phyloP scores from a whole-genome alignment of 1,140 invertebrate species.

The Diploscapter pachys region DNA sequence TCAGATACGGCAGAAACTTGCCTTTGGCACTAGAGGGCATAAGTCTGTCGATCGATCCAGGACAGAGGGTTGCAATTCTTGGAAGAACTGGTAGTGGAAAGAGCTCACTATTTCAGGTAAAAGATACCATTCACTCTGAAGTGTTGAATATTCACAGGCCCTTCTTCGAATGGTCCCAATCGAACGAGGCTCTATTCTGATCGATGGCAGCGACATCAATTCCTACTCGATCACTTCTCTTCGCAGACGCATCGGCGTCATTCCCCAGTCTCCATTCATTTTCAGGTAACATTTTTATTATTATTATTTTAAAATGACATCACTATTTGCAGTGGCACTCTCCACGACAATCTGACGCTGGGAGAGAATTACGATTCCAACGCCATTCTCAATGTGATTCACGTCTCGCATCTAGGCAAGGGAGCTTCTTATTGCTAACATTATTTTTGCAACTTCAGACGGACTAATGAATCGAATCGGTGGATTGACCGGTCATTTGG shows the following conservation, averaged over 20 bases:
- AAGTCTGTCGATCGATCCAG: constrained; percentile 68
- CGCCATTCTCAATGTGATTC: constrained; percentile 72
- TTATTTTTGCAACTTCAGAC: constrained; percentile 63
- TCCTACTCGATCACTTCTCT: constrained; percentile 49
- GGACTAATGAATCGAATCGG: constrained; percentile 69
- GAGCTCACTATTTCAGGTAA: constrained; percentile 73
- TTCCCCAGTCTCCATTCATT: constrained; percentile 89
- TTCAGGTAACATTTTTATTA: constrained; percentile 62
- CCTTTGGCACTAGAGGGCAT: constrained; percentile 8
- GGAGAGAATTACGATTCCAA: constrained; percentile 70
- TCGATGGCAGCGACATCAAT: constrained; percentile 78
- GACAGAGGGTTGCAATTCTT: constrained; percentile 66
- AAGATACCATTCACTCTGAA: constrained; percentile 9
- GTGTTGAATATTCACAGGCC: constrained; percentile 59
- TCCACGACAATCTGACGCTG: constrained; percentile 87
- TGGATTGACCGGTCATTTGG: constrained; percentile 80
- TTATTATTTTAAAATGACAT: background rate
- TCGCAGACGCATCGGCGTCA: constrained; percentile 70
- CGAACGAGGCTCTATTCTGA: constrained; percentile 70
- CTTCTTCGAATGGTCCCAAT: constrained; percentile 75
- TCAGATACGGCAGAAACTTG: too few relatives aligned
- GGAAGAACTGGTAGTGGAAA: constrained; percentile 88
- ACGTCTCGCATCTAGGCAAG: constrained; percentile 71
- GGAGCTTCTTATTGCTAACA: constrained; percentile 64
- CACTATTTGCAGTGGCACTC: constrained; percentile 67